Base-by-base conservation (phyloP, 2,113 vertebrate species). In the Pelecanoides urinatrix region DNA sequence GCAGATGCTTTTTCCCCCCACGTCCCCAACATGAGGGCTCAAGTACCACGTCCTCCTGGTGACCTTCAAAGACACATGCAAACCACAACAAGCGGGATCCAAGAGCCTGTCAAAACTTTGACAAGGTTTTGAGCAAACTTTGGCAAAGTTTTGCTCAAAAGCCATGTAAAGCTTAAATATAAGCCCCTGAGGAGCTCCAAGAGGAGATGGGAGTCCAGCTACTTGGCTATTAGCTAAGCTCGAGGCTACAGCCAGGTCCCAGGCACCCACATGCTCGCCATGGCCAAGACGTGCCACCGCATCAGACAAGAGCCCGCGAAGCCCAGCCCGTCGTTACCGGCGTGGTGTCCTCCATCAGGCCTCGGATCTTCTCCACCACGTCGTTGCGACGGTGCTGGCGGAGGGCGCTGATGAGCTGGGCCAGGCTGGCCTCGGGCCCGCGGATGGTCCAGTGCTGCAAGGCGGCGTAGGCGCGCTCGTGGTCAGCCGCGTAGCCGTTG, bases 361-460 rank as follows among this genome's bases (percentile, higher is more conserved):
- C 98, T 6, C 99, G 98, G 80, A 99, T 99, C 98, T 99, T 99
- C 98, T 99, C 99, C 90, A 99, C 99, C 18, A 99, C 99, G 1
- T 99, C 99, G 1, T 99, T 99, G 94, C 99, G 99, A 10, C 99
- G 98, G 91, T 99, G 99, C 77, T 99, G 98, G 65, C 99, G 99
- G 27, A 99, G 98, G 30, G 99, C 99, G 0, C 99, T 99, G 97
- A 99, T 99, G 67, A 99, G 97, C 96, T 99, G 99, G 45, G 99
- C 99, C n/a, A 99, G 98, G 97, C 99, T 99, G 97, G 99, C 99
- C 82, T 99, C 99, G 0, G 98, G 97, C 76, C 99, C 99, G 2
- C 99, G 98, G 95, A 99, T 98, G 92, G 99, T 99, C 99, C 99
- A 99, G 97, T 99, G 99, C 98, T 99, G 99, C 93, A 99, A 97